Base-by-base conservation (phyloP, 2,113 vertebrate genomes). In the Uria lomvia region DNA sequence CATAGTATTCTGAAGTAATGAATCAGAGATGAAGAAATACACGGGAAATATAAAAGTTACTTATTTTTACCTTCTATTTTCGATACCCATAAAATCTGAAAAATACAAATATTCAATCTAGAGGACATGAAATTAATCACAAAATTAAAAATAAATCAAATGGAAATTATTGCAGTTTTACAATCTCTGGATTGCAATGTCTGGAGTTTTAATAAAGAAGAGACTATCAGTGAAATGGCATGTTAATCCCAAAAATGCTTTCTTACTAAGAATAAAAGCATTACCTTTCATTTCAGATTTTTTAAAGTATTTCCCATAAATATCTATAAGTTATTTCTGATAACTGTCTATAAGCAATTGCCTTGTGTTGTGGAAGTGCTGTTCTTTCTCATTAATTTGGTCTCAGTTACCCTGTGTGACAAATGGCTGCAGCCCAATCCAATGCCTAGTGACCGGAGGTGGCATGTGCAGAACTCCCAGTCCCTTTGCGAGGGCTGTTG, bases 31-130 rank as follows among this genome's bases (percentile, higher is more conserved):
- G 17, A 80, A 72, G 10, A 76, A 71, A 58, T 53, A 66, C 12
- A 63, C 8, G 47, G 5, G 16, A 84, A 91, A 87, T 55, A 75
- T 0, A 36, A 89, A 75, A 76, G 9, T 2, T 19, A 2, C 11
- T 72, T 65, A 88, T 34, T 81, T 92, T 91, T 88, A 38, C 17
- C 49, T 84, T 50, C 11, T 76, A 2, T 49, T 80, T 95, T 91
- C 27, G 15, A 12, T 70, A 62, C 14, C 15, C 40, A 8, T 32
- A 26, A 56, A 58, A 30, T 20, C 19, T 8, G 0, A 17, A 62
- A 38, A 62, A n/a, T 13, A 83, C 6, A 84, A 60, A 38, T 70
- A 62, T 43, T 71, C 32, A 72, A 52, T 0, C 0, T 42, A 66
- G 3, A 59, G 21, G 11, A 45, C 24, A 58, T 87, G 55, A 87